phyloP scores from a whole-genome alignment of 1,140 invertebrate species.

The Bombus cullumanus region DNA sequence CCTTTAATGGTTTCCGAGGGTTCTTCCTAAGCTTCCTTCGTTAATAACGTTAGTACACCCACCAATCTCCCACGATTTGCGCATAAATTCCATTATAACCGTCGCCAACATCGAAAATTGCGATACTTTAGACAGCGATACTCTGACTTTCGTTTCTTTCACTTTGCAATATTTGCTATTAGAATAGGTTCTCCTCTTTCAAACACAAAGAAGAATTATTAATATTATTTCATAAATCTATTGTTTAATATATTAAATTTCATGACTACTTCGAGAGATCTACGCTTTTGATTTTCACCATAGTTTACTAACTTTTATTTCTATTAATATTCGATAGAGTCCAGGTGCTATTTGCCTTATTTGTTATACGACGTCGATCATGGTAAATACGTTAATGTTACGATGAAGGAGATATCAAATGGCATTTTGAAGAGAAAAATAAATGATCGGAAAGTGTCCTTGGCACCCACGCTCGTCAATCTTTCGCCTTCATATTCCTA shows the following conservation, averaged over 20 bases:
- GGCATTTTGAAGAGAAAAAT: background rate
- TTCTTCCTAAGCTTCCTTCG: background rate
- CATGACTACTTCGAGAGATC: background rate
- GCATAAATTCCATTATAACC: conserved; percentile 1
- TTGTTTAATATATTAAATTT: too few species aligned
- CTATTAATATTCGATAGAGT: background rate
- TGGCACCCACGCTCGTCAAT: background rate
- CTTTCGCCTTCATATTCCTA: background rate
- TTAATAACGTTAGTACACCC: background rate
- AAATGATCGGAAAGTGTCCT: background rate
- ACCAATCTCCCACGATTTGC: background rate
- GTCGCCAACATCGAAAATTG: background rate
- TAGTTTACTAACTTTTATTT: background rate
- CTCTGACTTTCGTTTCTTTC: background rate
- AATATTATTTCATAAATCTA: too few species aligned
- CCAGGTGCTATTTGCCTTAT: background rate
- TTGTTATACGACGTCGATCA: background rate
- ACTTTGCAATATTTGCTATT: background rate
- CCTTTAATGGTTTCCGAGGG: background rate
- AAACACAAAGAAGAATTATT: too few species aligned
- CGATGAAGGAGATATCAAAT: background rate
- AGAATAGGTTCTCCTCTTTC: too few species aligned
- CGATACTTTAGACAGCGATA: background rate
- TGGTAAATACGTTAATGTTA: background rate
- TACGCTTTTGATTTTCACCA: background rate